Base-by-base conservation (phyloP, 2,113 vertebrate genomes). In the Ranitomeya imitator region DNA sequence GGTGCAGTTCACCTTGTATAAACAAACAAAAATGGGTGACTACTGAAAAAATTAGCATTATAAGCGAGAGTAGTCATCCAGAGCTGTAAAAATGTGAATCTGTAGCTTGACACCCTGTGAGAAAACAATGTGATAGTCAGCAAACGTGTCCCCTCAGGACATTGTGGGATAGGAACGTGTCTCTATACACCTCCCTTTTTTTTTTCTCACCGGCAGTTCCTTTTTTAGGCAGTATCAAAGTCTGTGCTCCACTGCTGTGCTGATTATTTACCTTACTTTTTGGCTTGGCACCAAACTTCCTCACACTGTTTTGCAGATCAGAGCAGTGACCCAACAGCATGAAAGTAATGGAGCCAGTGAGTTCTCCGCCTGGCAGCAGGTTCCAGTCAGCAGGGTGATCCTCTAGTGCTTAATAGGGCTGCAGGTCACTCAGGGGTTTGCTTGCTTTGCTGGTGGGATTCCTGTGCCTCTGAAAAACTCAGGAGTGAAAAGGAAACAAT, bases 221-320 rank as follows among this genome's bases (percentile, higher is more conserved):
- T 89, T 89, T 89, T 89, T 85, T 89, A 89, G 87, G 81, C 87
- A 89, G 87, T 89, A 89, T 84, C 87, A 89, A 89, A 89, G 87
- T 89, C 87, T 89, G 81, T 69, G 73, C 87, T 89, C 60, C 73
- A 79, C 61, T 71, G 73, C 82, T 76, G 87, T 85, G 87, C 87
- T 89, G 87, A 85, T 89, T 89, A 89, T 89, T 89, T 89, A 89
- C 87, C 87, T 85, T 89, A 84, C 82, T 89, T 83, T 85, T 89
- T 89, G 81, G 87, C 81, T 85, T 84, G 63, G 51, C 81, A 78
- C 81, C 87, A 84, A 69, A 89, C 73, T 89, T 89, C 80, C 87
- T 89, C 86, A 89, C 81, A 85, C 81, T 79, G 87, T 69, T 85
- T 89, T 85, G 60, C 82, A 78, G 87, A 84, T 89, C 87, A 69